phyloP scores from a whole-genome alignment of 2,113 vertebrate genomes.

The Pollimyrus isidori region DNA sequence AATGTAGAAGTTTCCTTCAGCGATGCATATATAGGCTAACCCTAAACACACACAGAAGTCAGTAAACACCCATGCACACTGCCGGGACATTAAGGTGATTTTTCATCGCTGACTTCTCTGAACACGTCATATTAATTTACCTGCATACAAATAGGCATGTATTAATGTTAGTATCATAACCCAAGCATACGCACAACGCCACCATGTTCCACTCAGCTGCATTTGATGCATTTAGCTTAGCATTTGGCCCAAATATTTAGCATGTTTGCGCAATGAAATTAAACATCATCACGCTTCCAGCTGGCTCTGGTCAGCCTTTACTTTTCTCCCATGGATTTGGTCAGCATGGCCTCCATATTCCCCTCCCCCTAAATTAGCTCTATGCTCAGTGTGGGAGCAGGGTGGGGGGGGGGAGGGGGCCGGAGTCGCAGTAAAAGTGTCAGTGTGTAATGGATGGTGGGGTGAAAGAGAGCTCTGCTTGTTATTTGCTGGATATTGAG shows the following conservation, averaged over 20 bases:
- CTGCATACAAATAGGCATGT: not conserved
- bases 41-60: not conserved
- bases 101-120: not conserved
- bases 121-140: not conserved
- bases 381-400: constrained; percentile 36
- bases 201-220: not conserved
- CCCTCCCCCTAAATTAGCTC: constrained; percentile 42
- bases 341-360: not conserved
- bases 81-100: not conserved
- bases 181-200: not conserved
- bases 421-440: constrained; percentile 56
- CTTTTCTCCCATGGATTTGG: constrained; percentile 7
- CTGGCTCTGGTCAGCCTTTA: constrained; percentile 8
- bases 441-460: constrained; percentile 59
- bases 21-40: not conserved
- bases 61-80: not conserved
- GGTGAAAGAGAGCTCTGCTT: constrained; percentile 47
- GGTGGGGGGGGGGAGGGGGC: constrained; percentile 28
- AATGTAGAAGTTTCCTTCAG: not conserved
- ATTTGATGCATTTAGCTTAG: not conserved
- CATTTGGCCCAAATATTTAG: not conserved
- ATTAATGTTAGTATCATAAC: not conserved
- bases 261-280: constrained; percentile 4
- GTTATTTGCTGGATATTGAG: constrained; percentile 62
- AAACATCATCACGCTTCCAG: not conserved